Evolutionary conservation across 2,888 invertebrate genomes (phyloP), one percentile per base, ranked within the genome.

Genomic region (Cataglyphis rosenhaueri): DNA sequence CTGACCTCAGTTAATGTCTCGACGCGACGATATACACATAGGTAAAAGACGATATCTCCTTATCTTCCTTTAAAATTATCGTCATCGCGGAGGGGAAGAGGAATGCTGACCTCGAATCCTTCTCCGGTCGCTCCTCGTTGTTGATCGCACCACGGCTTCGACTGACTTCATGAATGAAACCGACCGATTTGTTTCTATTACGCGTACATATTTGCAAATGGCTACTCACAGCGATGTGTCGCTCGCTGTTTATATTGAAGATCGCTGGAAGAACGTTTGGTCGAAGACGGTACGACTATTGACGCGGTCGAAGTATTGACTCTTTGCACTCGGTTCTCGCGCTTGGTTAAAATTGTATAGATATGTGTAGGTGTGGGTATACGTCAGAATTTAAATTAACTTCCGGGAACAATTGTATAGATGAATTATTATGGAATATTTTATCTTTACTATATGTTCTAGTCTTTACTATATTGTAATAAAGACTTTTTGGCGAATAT

Each of bases 1-100:
- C 84, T 88, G 84, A 85, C 82, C 89, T 78, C 84, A 73, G 74
- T 48, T 82, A 25, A 48, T 48, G 15, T 61, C 21, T 79, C 71
- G 61, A 48, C 61, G 62, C 71, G 61, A 48, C 61, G 62, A 61
- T 9, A 59, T 59, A 66, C 15, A 48, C 15, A 32, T 35, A 55
- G 38, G 32, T 32, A 73, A 81, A 73, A 73, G 61, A 74, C 48
- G 32, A 82, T 84, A 76, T 55, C 35, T 82, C 35, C 48, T 76
- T 68, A 76, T 76, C 75, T 59, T 76, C 59, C 35, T 84, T 32
- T 62, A 35, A 73, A 59, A 62, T 32, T 29, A 29, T 59, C 71
- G 76, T 25, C 12, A 76, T 38, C 25, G 32, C 9, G 48, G 29
- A n/a, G 18, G 18, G 5, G 66, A 25, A 25, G 75, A 41, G 29